Base-by-base conservation (phyloP, 2,888 invertebrate species). In the Acrobasis repandana region DNA sequence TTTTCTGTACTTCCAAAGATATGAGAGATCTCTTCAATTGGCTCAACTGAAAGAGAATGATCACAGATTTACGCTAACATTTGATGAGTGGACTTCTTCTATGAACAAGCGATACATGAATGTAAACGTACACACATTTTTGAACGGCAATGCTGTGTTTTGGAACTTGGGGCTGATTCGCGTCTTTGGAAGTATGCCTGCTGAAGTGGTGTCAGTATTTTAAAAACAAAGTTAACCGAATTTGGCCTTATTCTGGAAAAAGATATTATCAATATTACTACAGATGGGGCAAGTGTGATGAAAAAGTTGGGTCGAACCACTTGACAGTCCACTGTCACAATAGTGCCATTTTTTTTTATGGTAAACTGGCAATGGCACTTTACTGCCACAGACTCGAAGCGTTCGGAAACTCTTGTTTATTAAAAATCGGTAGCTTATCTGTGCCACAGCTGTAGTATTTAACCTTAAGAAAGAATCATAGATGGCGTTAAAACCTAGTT, bases 251-350 rank as follows among this genome's bases (percentile, higher is more conserved):
- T 47, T 63, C 65, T 75, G 11, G 72, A 77, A n/a, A 56, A 71
- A 48, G 71, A 74, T 69, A 67, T 75, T 47, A 63, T 76, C 56
- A 61, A 60, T 61, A 71, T 74, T 60, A 74, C 70, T 9, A 75
- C 72, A 58, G 74, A 75, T 70, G 74, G 70, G 28, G 71, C 75
- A n/a, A 66, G 60, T 61, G 73, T 75, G 9, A 76, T 74, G 74
- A 61, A 57, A n/a, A 77, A 77, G 64, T 34, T 73, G 9, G 75
- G 72, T n/a, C 63, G 61, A 18, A n/a, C n/a, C n/a, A n/a, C n/a
- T n/a, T n/a, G n/a, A n/a, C n/a, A n/a, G n/a, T n/a, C n/a, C n/a
- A n/a, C n/a, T n/a, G n/a, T n/a, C n/a, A n/a, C n/a, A n/a, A n/a
- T n/a, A n/a, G n/a, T n/a, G n/a, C n/a, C n/a, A n/a, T n/a, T n/a